Conservation (phyloP, 2,888 invertebrate genomes). For the Drosophila nr. perissopoda region DNA sequence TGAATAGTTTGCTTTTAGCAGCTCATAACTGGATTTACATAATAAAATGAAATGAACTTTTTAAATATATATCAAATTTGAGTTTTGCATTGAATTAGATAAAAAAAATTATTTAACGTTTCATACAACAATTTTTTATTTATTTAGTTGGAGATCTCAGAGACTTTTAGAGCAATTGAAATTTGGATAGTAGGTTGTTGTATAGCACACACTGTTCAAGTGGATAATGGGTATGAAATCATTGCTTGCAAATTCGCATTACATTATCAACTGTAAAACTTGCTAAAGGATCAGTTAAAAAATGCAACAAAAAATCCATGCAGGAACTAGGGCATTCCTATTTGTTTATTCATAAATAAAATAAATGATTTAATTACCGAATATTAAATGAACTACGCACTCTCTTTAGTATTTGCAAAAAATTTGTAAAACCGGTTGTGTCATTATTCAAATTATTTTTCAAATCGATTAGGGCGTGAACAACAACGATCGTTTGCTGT, state of each 20-base stretch:
- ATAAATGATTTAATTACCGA: background rate
- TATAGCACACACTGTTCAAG: background rate
- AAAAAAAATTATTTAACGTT: background rate
- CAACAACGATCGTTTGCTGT: background rate
- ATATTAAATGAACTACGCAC: slow-evolving; percentile 1
- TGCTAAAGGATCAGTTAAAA: background rate
- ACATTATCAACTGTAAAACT: background rate
- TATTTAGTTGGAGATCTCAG: background rate
- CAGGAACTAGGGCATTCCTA: background rate
- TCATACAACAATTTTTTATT: background rate
- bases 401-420: background rate
- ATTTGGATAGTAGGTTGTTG: background rate
- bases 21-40: background rate
- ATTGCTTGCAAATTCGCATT: background rate
- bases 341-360: background rate
- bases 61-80: background rate
- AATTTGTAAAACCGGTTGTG: slow-evolving; percentile 13
- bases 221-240: background rate
- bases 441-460: slow-evolving; percentile 2
- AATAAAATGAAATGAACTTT: background rate
- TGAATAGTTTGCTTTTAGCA: background rate
- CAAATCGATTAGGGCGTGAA: slow-evolving; percentile 8
- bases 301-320: background rate
- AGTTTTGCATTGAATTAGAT: background rate
- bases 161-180: background rate